These are phyloP conservation scores for Gobionotothen gibberifrons DNA, from an alignment of 2,797 vertebrate species.

Conservation along the genomic window DNA sequence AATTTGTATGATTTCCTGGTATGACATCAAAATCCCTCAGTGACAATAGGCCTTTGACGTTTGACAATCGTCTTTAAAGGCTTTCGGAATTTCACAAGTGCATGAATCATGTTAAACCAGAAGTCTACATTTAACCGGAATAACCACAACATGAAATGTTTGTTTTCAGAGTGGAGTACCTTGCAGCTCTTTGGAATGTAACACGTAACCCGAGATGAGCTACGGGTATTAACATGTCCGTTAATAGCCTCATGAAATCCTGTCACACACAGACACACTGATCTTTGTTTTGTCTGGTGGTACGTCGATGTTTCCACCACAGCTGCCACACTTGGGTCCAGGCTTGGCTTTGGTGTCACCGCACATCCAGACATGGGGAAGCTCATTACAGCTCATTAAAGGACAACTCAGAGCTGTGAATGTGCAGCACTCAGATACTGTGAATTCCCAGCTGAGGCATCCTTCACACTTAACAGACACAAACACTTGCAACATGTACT, in stretches of 20 bases:
- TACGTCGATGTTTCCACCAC: slow-evolving; percentile 59
- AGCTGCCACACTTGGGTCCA: slow-evolving; percentile 29
- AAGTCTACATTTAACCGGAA: not conserved
- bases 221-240: slow-evolving; percentile 65
- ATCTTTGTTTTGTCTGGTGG: slow-evolving; percentile 40
- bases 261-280: not conserved
- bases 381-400: slow-evolving; percentile 62
- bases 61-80: not conserved
- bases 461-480: slow-evolving; percentile 5
- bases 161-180: not conserved
- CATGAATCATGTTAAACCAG: not conserved
- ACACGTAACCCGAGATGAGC: not conserved
- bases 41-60: not conserved
- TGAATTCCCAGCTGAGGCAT: not conserved
- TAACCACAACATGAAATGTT: not conserved
- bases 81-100: not conserved
- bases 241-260: slow-evolving; percentile 70
- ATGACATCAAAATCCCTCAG: not conserved
- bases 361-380: slow-evolving; percentile 5
- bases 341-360: slow-evolving; percentile 40
- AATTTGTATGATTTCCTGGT: not conserved
- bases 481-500: not conserved
- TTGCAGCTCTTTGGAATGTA: slow-evolving; percentile 9
- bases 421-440: slow-evolving; percentile 13
- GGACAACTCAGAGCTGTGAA: slow-evolving; percentile 7